These are phyloP conservation scores for Alloscopus bannaensis DNA, from an alignment of 2,888 invertebrate genomes.

Conservation along the genomic window DNA sequence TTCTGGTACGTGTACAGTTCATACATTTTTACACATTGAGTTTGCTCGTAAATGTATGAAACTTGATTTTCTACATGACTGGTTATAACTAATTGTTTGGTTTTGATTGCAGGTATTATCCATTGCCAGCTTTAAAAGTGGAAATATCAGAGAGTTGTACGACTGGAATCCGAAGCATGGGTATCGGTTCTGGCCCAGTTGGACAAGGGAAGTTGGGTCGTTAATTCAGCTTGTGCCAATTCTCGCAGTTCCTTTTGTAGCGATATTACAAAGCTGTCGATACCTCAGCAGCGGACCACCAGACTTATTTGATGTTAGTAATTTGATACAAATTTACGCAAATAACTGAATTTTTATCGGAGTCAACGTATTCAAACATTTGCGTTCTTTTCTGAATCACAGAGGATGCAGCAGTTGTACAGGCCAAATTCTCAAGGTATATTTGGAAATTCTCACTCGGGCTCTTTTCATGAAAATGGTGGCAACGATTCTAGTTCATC, in stretches of 20 bases:
- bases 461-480: constrained; percentile 58
- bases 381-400: constrained; percentile 65
- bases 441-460: constrained; percentile 64
- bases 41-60: too few relatives aligned
- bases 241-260: constrained; percentile 84
- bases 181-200: constrained; percentile 86
- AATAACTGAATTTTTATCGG: background rate
- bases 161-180: constrained; percentile 80
- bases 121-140: constrained; percentile 84
- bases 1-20: constrained; percentile 81
- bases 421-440: constrained; percentile 79
- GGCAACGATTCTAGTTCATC: constrained; percentile 51
- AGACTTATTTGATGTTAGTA: constrained; percentile 89
- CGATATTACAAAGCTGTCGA: constrained; percentile 84
- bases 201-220: constrained; percentile 87
- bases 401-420: constrained; percentile 90
- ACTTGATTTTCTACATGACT: too few relatives aligned
- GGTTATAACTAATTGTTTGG: too few relatives aligned
- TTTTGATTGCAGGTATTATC: constrained; percentile 81
- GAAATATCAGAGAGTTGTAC: constrained; percentile 82
- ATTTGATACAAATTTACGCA: background rate
- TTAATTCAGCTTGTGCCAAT: constrained; percentile 86
- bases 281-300: constrained; percentile 88
- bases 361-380: background rate
- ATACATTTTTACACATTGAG: too few relatives aligned